Evolutionary conservation across 2,888 invertebrate genomes (phyloP), one percentile per base, ranked within the genome.

Genomic region (Platycnemis pennipes): DNA sequence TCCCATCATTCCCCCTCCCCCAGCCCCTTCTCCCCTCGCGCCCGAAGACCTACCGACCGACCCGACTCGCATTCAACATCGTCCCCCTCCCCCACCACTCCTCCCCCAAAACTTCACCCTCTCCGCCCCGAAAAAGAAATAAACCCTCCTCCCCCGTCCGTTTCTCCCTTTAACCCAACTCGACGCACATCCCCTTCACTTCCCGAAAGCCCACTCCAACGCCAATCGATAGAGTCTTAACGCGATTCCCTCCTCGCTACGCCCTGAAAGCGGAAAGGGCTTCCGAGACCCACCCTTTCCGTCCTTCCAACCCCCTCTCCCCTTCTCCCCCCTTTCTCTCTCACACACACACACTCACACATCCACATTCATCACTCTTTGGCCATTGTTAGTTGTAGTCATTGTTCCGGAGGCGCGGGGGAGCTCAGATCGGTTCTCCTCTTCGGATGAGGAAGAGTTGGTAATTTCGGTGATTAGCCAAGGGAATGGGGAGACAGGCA

Each of bases 141-240:
- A 26, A 49, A n/a, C 44, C 86, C 42, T 31, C 53, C 77, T 19
- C 77, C 19, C 77, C 44, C 86, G 42, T 42, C 26, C 42, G 42
- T 42, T 26, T 44, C 86, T 86, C 86, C 86, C 86, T 44, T 86
- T 44, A 42, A 86, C 86, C 86, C 86, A 86, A 63, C 63, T 63
- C 63, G 63, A 63, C 63, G 63, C 86, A 42, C 86, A 86, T 86
- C 86, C 86, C 42, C 86, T 86, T 44, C 86, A 42, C 86, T 86
- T 44, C 44, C 86, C 63, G 26, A 63, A 86, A 86, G 44, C 86
- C 37, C 86, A 86, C 86, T 86, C 86, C 44, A 86, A n/a, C 42
- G 86, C 86, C 86, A 86, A 86, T 86, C 86, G 86, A 86, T 86
- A 86, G 86, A 44, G 44, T 44, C 86, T 86, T 86, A 63, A 44